Conservation (phyloP, 2,797 vertebrate species). For the Alca torda region DNA sequence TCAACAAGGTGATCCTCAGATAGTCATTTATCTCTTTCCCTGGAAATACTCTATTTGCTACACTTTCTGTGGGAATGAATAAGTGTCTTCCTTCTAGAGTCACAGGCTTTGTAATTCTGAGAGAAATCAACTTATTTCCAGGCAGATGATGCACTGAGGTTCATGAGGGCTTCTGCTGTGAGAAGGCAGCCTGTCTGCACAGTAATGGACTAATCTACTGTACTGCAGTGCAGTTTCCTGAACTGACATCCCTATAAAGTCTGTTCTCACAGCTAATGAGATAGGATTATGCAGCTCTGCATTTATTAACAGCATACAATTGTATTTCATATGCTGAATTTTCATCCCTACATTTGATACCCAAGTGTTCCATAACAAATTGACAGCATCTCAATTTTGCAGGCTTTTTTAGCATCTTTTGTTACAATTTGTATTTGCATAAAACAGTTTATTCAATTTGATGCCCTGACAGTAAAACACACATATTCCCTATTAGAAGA, state of each 20-base stretch:
- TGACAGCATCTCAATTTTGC: not conserved
- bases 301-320: not conserved
- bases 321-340: not conserved
- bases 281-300: not conserved
- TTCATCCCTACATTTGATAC: not conserved
- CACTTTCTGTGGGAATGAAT: not conserved
- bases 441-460: not conserved
- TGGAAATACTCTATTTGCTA: not conserved
- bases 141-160: not conserved
- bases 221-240: not conserved
- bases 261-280: not conserved
- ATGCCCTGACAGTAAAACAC: not conserved
- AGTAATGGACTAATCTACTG: not conserved
- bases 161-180: not conserved
- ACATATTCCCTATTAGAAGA: not conserved
- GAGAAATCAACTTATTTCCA: not conserved
- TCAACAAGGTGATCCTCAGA: not conserved
- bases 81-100: not conserved
- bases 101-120: not conserved
- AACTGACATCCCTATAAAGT: not conserved
- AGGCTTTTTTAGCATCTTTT: not conserved
- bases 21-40: not conserved
- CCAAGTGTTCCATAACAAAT: not conserved
- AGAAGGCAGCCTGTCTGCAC: not conserved
- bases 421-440: not conserved